Percentiles rank a stretch among this genome's conserved stretches.
Evolutionary conservation across 2,113 vertebrate genomes (phyloP).

Genomic region (Scartelaos histophorus): DNA sequence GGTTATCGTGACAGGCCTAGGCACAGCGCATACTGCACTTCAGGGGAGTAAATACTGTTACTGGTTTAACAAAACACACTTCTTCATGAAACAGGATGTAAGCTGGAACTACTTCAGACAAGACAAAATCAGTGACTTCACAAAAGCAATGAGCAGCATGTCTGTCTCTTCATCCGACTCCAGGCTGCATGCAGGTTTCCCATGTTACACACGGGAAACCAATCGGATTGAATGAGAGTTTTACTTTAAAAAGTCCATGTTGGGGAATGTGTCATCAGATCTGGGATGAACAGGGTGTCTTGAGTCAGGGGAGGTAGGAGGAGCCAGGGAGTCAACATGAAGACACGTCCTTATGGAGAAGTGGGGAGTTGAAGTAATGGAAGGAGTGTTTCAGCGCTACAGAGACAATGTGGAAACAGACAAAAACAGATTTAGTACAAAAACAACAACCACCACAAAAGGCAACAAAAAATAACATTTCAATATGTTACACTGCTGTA

Average conservation of each 20-base stretch:
- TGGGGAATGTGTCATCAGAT: conserved; percentile 56
- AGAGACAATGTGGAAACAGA: conserved; percentile 69
- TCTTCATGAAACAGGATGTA: conserved; percentile 41
- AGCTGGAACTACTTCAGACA: conserved; percentile 41
- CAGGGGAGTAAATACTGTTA: conserved; percentile 58
- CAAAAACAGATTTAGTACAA: conserved; percentile 54
- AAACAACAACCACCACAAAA: conserved; percentile 11
- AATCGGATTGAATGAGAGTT: conserved; percentile 36
- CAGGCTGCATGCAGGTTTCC: conserved; percentile 71
- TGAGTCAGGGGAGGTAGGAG: conserved; percentile 61
- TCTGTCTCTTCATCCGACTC: conserved; percentile 56
- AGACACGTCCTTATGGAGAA: conserved; percentile 69
- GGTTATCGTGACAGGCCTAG: no score
- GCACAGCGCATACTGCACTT: conserved; percentile 33
- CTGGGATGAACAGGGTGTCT: conserved; percentile 73
- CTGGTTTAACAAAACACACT: conserved; percentile 52
- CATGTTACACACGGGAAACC: conserved; percentile 40
- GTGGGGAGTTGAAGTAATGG: conserved; percentile 63
- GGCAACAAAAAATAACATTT: conserved; percentile 22
- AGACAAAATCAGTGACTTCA: conserved; percentile 54
- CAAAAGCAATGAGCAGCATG: conserved; percentile 57
- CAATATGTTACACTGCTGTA: conserved; percentile 10
- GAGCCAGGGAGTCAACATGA: conserved; percentile 63
- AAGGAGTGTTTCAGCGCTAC: conserved; percentile 74
- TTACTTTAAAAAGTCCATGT: conserved; percentile 39